These are phyloP conservation scores for Lipophrys pholis DNA, from an alignment of 2,113 vertebrate species.

Conservation along the genomic window DNA sequence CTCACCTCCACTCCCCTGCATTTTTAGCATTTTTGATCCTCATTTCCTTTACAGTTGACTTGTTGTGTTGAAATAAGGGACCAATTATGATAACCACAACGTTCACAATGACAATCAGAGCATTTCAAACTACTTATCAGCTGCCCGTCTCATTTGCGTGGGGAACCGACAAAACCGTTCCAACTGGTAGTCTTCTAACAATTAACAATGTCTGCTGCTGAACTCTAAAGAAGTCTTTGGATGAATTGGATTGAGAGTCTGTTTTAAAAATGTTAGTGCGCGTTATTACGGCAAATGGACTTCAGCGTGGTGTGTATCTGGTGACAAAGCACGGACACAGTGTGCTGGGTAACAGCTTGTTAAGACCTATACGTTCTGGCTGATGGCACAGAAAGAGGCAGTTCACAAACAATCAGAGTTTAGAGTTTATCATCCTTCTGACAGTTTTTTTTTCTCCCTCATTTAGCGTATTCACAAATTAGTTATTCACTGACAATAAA, in stretches of 20 bases:
- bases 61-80: slow-evolving; percentile 52
- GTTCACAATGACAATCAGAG: slow-evolving; percentile 45
- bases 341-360: too few relatives aligned
- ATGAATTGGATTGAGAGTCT: slow-evolving; percentile 16
- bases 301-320: too few relatives aligned
- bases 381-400: neutral
- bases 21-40: slow-evolving; percentile 65
- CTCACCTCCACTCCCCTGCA: slow-evolving; percentile 51
- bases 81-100: slow-evolving; percentile 61
- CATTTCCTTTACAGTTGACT: slow-evolving; percentile 62
- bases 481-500: too few relatives aligned
- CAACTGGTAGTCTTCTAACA: slow-evolving; percentile 9
- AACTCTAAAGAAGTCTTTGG: slow-evolving; percentile 10
- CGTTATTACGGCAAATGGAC: neutral
- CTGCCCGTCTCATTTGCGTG: slow-evolving; percentile 60
- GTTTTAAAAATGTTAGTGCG: slow-evolving; percentile 7
- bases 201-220: slow-evolving; percentile 36
- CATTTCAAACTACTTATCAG: slow-evolving; percentile 48
- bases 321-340: too few relatives aligned
- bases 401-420: neutral
- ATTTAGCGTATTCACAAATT: neutral
- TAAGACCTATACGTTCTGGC: too few relatives aligned
- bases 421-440: neutral
- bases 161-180: slow-evolving; percentile 37
- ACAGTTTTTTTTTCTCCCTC: neutral